phyloP scores from a whole-genome alignment of 2,797 vertebrate genomes.

The Paratrypauchen microcephalus region DNA sequence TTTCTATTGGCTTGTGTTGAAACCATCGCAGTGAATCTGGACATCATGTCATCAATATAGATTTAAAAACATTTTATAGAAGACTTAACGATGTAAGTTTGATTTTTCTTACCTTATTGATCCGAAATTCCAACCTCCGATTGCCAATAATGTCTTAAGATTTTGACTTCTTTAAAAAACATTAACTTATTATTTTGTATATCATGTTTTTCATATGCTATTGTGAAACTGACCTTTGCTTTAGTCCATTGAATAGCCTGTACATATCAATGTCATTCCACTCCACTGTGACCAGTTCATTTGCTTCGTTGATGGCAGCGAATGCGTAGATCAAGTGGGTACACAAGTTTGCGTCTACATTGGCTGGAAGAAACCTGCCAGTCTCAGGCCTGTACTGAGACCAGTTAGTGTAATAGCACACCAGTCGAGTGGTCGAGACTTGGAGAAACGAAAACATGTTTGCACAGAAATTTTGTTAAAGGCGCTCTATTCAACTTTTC shows the following conservation, averaged over 20 bases:
- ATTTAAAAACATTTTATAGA: background rate
- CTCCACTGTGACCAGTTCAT: conserved; percentile 71
- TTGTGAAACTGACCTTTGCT: conserved; percentile 60
- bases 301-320: conserved; percentile 66
- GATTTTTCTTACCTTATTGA: conserved; percentile 65
- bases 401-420: conserved; percentile 87
- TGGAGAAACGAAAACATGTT: background rate
- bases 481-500: too few species aligned
- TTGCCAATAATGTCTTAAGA: conserved; percentile 79
- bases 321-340: conserved; percentile 87
- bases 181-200: background rate
- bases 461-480: background rate
- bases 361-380: conserved; percentile 69
- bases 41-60: conserved; percentile 6
- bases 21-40: conserved; percentile 79
- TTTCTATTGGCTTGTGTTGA: conserved; percentile 69
- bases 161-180: conserved; percentile 68
- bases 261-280: conserved; percentile 77
- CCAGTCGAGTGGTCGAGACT: conserved; percentile 75
- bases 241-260: conserved; percentile 76
- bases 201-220: background rate
- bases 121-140: conserved; percentile 84
- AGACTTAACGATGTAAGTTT: background rate
- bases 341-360: conserved; percentile 82
- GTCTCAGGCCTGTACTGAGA: conserved; percentile 68